Evolutionary conservation across 2,113 vertebrate genomes (phyloP).

Genomic region (Porphyrio hochstetteri): DNA sequence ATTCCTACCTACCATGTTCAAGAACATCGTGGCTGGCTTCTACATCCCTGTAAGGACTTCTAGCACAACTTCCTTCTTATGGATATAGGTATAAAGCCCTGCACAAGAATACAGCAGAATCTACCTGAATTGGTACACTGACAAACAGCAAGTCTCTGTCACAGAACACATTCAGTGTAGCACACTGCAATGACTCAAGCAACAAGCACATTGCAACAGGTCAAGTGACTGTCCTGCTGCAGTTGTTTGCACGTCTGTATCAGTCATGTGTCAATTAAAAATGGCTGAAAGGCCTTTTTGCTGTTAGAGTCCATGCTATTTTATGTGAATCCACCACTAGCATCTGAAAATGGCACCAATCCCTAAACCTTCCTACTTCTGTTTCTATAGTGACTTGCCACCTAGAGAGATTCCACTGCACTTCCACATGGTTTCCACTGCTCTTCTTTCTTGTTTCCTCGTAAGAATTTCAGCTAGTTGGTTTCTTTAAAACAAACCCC

Average conservation of each 20-base stretch:
- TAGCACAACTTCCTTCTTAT: neutral
- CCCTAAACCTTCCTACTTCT: neutral
- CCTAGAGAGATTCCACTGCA: neutral
- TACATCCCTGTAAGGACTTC: neutral
- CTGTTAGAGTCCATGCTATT: neutral
- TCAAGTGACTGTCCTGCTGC: neutral
- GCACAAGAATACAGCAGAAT: neutral
- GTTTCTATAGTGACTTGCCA: neutral
- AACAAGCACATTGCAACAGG: neutral
- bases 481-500: neutral
- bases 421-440: neutral
- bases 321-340: neutral
- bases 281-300: neutral
- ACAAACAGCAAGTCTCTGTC: neutral
- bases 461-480: neutral
- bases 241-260: neutral
- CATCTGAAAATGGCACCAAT: neutral
- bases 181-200: neutral
- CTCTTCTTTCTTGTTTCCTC: neutral
- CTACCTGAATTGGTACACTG: neutral
- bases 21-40: neutral
- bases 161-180: neutral
- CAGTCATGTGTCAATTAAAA: neutral
- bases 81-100: neutral
- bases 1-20: neutral